A percentile compares a stretch with the other conserved stretches of the same genome.
Conservation (phyloP, 2,797 vertebrate species). For the Anguilla megastoma region DNA sequence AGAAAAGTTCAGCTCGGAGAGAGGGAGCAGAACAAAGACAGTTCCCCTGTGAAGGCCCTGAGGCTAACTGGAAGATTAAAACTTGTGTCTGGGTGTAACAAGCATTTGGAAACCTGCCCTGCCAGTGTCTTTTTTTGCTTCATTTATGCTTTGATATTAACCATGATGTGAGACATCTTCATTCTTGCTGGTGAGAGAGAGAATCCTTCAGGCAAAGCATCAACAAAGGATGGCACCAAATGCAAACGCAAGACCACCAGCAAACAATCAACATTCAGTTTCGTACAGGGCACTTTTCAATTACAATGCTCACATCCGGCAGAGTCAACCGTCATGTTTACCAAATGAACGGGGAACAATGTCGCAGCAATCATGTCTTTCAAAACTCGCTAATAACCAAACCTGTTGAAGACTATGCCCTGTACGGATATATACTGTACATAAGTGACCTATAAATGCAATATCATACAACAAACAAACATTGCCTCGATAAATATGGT, state of each 20-base stretch:
- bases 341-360: constrained; percentile 9
- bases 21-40: neutral
- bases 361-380: neutral
- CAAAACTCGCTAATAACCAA: neutral
- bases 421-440: neutral
- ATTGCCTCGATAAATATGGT: neutral
- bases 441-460: neutral
- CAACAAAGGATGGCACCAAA: constrained; percentile 70
- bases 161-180: neutral
- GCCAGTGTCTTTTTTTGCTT: neutral
- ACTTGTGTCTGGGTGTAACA: neutral
- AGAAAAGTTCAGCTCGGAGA: neutral
- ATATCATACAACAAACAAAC: neutral
- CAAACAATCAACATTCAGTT: neutral
- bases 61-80: neutral
- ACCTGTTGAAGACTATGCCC: neutral
- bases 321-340: neutral
- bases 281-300: neutral
- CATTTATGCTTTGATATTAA: neutral
- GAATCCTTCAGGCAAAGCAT: neutral
- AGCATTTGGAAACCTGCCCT: neutral
- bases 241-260: neutral
- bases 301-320: neutral
- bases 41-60: neutral
- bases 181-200: neutral